Evolutionary conservation across 2,888 invertebrate species (phyloP), one percentile per base, ranked within the genome.

Genomic region (Ophonus ardosiacus): DNA sequence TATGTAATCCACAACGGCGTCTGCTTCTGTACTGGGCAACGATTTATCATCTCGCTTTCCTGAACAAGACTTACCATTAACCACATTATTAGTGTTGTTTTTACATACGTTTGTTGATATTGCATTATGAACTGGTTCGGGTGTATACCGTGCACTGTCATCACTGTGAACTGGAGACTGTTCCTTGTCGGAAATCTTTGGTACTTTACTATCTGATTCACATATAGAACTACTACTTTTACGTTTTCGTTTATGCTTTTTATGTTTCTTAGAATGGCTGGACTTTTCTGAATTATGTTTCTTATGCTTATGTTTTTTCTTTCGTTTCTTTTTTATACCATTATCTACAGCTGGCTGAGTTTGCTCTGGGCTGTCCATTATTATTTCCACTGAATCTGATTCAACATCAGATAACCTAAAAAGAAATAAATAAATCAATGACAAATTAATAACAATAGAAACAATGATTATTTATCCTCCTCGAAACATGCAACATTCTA

Each of bases 251-350:
- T 92, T 92, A 88, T 94, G 90, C 90, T 94, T 93, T 91, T 95
- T 93, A 89, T 93, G 94, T 89, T 95, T 95, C 88, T 94, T 94
- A 86, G 92, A 92, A 85, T 91, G 92, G 43, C 93, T 93, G n/a
- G 91, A 90, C 86, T 93, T 94, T 21, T 93, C 93, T 0, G 89
- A 88, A 21, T 89, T 88, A 87, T 91, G 92, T 85, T 93, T 92
- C 87, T 92, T 92, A 88, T 93, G 93, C 89, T 93, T 93, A 88
- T 92, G 93, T 87, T 93, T 94, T 87, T 94, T 93, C 89, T 95
- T 95, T 87, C 94, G 94, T 90, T 96, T 96, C 89, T 95, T 95
- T 88, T 94, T 91, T 40, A 78, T 81, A 17, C 85, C 84, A 71
- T 85, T 85, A 68, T 83, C 84, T 15, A 63, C 74, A n/a, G 65